Evolutionary conservation across 2,888 invertebrate species (phyloP).

Genomic region (Netelia virgata): DNA sequence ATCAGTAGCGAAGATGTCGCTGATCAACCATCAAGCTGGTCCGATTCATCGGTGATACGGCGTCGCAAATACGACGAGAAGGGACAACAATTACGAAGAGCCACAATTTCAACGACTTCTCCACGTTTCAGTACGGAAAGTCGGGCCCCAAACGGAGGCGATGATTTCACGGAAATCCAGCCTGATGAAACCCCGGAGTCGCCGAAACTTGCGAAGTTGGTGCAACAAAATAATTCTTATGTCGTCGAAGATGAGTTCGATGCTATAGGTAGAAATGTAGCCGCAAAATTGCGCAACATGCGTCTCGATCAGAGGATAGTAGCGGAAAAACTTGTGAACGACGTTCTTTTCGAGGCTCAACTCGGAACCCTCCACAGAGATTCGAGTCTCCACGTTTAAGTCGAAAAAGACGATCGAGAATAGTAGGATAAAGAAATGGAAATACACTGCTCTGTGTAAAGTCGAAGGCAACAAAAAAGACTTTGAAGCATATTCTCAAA

Average conservation of each 20-base stretch:
- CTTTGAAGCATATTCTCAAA: neutral
- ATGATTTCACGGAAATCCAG: neutral
- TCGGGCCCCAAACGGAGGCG: neutral
- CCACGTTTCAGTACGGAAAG: neutral
- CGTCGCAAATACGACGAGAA: conserved; percentile 62
- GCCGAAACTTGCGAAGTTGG: conserved; percentile 76
- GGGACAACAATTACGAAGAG: neutral
- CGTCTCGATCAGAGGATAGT: conserved; percentile 84
- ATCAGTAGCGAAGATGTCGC: conserved; percentile 76
- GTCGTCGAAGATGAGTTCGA: conserved; percentile 83
- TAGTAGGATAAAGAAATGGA: neutral
- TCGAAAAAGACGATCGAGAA: conserved; percentile 1
- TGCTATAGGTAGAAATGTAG: conserved; percentile 84
- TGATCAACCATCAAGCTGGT: conserved; percentile 67
- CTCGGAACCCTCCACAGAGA: conserved; percentile 84
- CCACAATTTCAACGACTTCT: neutral
- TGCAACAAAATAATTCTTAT: conserved; percentile 78
- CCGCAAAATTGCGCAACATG: conserved; percentile 84
- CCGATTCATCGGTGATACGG: conserved; percentile 54
- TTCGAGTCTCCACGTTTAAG: conserved; percentile 82
- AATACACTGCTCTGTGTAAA: neutral
- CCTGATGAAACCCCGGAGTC: conserved; percentile 77
- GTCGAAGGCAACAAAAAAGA: conserved; percentile 10
- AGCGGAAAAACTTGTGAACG: conserved; percentile 85
- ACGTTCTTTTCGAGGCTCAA: conserved; percentile 85